A percentile compares a stretch with the other conserved stretches of the same genome.
Conservation (phyloP, 2,797 vertebrate species). For the Glyptemys insculpta region DNA sequence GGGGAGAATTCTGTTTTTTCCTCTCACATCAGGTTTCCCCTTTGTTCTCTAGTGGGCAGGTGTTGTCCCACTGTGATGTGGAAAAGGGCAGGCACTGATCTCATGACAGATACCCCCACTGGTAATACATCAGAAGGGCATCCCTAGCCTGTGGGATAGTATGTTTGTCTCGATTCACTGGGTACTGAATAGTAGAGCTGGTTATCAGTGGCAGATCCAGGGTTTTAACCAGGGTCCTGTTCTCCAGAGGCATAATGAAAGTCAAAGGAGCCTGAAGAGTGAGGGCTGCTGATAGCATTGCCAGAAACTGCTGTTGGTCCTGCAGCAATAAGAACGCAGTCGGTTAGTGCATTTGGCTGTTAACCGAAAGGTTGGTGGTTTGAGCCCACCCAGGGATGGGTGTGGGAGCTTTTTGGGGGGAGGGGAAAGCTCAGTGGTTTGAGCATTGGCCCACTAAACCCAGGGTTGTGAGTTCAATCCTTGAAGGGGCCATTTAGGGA, state of each 20-base stretch:
- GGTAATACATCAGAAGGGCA: slow-evolving; percentile 58
- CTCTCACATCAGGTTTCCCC: slow-evolving; percentile 65
- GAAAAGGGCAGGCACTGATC: slow-evolving; percentile 70
- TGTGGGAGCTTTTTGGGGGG: too few relatives aligned
- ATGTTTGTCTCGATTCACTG: slow-evolving; percentile 67
- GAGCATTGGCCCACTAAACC: too few relatives aligned
- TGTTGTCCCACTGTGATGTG: slow-evolving; percentile 65
- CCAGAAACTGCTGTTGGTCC: slow-evolving; percentile 65
- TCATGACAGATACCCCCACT: slow-evolving; percentile 52
- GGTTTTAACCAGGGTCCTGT: slow-evolving; percentile 53
- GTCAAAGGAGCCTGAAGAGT: slow-evolving; percentile 50
- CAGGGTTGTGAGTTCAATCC: too few relatives aligned
- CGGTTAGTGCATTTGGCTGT: too few relatives aligned
- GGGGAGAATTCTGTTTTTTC: slow-evolving; percentile 45
- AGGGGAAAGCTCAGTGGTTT: too few relatives aligned
- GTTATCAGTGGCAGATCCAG: slow-evolving; percentile 53
- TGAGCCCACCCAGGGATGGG: too few relatives aligned
- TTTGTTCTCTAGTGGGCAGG: slow-evolving; percentile 68
- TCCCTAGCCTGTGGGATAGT: slow-evolving; percentile 70
- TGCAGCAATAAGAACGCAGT: not conserved
- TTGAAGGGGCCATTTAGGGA: too few relatives aligned
- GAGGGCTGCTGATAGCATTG: slow-evolving; percentile 28
- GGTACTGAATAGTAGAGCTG: slow-evolving; percentile 66
- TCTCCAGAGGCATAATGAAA: slow-evolving; percentile 62
- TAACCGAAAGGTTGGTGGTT: too few relatives aligned